Evolutionary conservation across 2,113 vertebrate species (phyloP).

Genomic region (Tenebrosternarchus preto): DNA sequence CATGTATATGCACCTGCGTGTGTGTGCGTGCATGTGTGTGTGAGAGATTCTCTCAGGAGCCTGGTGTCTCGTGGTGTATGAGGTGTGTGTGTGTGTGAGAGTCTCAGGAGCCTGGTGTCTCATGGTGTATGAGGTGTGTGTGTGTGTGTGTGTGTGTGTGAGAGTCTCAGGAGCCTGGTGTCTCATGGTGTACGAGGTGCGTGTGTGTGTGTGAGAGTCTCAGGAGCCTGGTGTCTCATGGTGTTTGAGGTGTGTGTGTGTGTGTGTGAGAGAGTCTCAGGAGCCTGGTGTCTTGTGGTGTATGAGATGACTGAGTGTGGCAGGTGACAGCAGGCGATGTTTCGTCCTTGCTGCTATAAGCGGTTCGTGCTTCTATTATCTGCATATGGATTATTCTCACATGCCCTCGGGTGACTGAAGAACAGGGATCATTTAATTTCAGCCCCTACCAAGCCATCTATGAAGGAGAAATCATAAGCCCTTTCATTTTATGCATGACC

Average conservation of each 20-base stretch:
- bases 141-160: no score
- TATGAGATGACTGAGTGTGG: conserved; percentile 30
- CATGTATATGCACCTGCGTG: no score
- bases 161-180: no score
- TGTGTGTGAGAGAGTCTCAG: neutral
- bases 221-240: no score
- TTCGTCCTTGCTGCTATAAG: conserved; percentile 46
- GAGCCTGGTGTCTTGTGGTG: conserved; percentile 26
- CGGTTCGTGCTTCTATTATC: conserved; percentile 37
- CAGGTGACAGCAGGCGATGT: conserved; percentile 48
- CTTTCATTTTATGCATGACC: conserved; percentile 1
- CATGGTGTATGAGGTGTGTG: neutral
- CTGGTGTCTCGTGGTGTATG: no score
- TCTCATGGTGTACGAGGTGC: no score
- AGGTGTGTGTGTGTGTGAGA: no score
- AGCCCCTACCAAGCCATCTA: conserved; percentile 24
- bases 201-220: neutral
- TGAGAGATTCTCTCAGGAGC: no score
- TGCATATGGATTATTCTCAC: conserved; percentile 46
- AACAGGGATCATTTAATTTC: conserved; percentile 28
- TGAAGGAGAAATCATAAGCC: conserved; percentile 40
- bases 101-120: no score
- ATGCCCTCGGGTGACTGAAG: conserved; percentile 37
- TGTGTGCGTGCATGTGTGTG: no score
- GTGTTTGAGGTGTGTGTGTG: neutral